Conservation (phyloP, 2,797 vertebrate genomes). For the Peromyscus melanophrys region DNA sequence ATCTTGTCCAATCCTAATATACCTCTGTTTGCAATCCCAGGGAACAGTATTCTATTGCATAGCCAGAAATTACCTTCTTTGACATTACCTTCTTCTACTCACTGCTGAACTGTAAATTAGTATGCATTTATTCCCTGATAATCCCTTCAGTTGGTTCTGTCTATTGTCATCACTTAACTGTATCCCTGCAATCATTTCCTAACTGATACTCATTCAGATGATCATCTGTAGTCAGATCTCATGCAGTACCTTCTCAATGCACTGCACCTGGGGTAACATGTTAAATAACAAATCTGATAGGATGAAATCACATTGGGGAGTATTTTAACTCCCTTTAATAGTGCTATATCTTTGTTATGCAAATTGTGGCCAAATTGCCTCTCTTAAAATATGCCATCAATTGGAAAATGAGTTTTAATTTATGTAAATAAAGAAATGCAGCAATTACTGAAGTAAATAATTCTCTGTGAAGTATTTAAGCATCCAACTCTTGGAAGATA, state of each 20-base stretch:
- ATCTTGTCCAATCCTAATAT: neutral
- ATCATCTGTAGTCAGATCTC: neutral
- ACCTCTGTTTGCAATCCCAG: neutral
- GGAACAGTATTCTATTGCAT: fast-evolving
- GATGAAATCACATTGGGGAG: slow-evolving; percentile 46
- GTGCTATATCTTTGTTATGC: slow-evolving; percentile 60
- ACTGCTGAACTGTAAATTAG: neutral
- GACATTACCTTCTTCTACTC: neutral
- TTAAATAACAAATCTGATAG: slow-evolving; percentile 41
- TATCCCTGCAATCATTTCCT: neutral
- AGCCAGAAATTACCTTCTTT: neutral
- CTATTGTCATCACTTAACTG: neutral
- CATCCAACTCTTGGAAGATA: slow-evolving; percentile 22
- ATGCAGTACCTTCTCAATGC: neutral
- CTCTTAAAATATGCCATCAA: slow-evolving; percentile 31
- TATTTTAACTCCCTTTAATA: slow-evolving; percentile 72
- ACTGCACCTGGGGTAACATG: neutral
- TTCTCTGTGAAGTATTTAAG: slow-evolving; percentile 56
- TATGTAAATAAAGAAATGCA: slow-evolving; percentile 65
- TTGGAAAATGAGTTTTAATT: slow-evolving; percentile 58
- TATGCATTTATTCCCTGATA: neutral
- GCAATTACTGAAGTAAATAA: slow-evolving; percentile 67
- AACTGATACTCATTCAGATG: neutral
- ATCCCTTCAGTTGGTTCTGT: neutral
- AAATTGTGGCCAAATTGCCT: slow-evolving; percentile 70